Conservation (phyloP, 2,888 invertebrate species). For the Mesopsocus fuscifrons region DNA sequence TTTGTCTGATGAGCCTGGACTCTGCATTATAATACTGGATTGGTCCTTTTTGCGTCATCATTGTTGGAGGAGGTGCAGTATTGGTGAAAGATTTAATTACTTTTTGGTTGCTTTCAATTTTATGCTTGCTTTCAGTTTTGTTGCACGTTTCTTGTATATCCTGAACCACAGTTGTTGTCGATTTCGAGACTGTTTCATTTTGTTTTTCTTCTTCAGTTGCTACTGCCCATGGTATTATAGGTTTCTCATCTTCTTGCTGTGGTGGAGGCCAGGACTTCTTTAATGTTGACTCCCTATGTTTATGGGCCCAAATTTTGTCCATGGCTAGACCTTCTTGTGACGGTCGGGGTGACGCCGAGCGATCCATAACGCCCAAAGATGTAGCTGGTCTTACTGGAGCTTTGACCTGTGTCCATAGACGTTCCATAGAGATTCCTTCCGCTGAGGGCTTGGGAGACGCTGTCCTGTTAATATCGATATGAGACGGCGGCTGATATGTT, state of each 20-base stretch:
- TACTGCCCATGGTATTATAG: constrained; percentile 22
- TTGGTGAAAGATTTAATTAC: constrained; percentile 10
- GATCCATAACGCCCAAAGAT: constrained; percentile 19
- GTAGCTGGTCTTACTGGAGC: constrained; percentile 18
- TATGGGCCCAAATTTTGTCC: constrained; percentile 44
- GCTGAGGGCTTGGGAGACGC: constrained; percentile 24
- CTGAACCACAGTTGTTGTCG: constrained; percentile 13
- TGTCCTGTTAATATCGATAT: constrained; percentile 14
- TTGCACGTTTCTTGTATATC: neutral
- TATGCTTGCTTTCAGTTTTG: no score
- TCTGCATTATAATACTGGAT: constrained; percentile 25
- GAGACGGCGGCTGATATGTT: neutral
- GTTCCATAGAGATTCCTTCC: constrained; percentile 24
- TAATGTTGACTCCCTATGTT: constrained; percentile 26
- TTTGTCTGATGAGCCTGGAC: constrained; percentile 17
- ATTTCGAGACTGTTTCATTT: constrained; percentile 18
- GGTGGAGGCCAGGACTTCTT: constrained; percentile 33
- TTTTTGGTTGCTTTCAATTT: constrained; percentile 12
- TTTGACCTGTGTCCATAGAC: constrained; percentile 22
- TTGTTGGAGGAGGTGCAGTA: constrained; percentile 13
- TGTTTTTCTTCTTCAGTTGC: constrained; percentile 25
- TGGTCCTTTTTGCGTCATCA: constrained; percentile 14
- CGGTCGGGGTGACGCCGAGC: constrained; percentile 27
- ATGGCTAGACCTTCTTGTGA: constrained; percentile 40
- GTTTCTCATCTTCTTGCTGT: constrained; percentile 21